Base-by-base conservation (phyloP, 1,140 invertebrate species). In the Gonioctena quinquepunctata region DNA sequence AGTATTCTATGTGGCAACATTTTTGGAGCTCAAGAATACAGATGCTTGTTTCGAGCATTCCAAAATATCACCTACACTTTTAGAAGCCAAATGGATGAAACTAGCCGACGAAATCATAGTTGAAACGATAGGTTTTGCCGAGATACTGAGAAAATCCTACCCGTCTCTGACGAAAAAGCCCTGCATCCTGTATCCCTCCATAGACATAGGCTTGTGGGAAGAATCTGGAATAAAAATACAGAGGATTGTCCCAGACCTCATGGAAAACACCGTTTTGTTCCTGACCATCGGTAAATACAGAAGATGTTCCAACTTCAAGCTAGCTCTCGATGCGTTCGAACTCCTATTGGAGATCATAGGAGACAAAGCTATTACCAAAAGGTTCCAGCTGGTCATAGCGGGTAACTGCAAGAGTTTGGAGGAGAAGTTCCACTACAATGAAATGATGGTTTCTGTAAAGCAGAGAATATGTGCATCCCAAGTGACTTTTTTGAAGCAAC, bases 251-350 rank as follows among this genome's bases (percentile, higher is more conserved):
- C 78, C 80, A 3, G 79, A 81, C 64, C 25, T 80, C 7, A 66
- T 77, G n/a, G 66, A 69, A 3, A 75, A 79, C 26, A 73, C 61
- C 3, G 72, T 74, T 8, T 13, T 80, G 0, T 80, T 81, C 59
- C 72, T 79, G 5, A 73, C 73, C 6, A 74, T 81, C 27, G 80
- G 80, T 3, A 71, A 66, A 7, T 81, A 70, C 50, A 72, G 50
- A 52, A 74, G 74, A 66, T 69, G 74, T 5, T 76, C 80, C 1
- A 81, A 81, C 54, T 81, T 81, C 26, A 77, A 73, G 68, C 54
- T 80, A 19, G 71, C 76, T 18, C 52, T 80, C 16, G 73, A 80
- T 22, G 74, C 79, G 6, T 77, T 81, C 33, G 79, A 80, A 62
- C 48, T 79, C 16, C 50, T 80, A 3, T 42, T 74, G 1, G 42